phyloP scores from a whole-genome alignment of 2,113 vertebrate species.

The Donacobius atricapilla region DNA sequence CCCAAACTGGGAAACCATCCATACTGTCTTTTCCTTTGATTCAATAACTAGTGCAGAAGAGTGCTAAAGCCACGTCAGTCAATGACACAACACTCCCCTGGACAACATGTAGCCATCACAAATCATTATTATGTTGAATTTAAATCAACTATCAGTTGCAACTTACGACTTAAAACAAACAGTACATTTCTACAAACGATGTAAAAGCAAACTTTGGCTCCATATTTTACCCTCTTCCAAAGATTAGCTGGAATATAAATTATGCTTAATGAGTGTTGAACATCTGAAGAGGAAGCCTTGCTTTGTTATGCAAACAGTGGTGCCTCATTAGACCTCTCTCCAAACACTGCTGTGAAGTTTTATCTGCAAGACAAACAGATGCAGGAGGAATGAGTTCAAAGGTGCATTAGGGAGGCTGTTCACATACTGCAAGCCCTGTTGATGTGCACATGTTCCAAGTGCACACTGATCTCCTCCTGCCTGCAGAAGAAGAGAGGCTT shows the following conservation, averaged over 20 bases:
- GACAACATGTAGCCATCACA: constrained; percentile 46
- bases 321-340: constrained; percentile 56
- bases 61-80: neutral
- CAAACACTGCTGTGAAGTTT: constrained; percentile 59
- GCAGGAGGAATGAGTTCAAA: constrained; percentile 40
- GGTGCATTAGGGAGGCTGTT: neutral
- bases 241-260: constrained; percentile 61
- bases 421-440: neutral
- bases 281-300: constrained; percentile 41
- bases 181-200: constrained; percentile 65
- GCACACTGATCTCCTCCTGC: constrained; percentile 16
- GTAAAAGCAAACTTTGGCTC: constrained; percentile 71
- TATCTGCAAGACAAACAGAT: constrained; percentile 75
- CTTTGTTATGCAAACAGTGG: constrained; percentile 56
- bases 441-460: constrained; percentile 26
- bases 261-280: constrained; percentile 39
- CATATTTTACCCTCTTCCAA: constrained; percentile 31
- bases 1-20: neutral
- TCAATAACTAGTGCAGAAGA: neutral
- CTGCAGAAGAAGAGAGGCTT: neutral
- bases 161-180: constrained; percentile 70
- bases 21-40: neutral
- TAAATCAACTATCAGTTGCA: constrained; percentile 59
- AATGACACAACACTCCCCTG: neutral
- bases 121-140: constrained; percentile 59